Conservation (phyloP, 2,888 invertebrate genomes). For the Arctia plantaginis region DNA sequence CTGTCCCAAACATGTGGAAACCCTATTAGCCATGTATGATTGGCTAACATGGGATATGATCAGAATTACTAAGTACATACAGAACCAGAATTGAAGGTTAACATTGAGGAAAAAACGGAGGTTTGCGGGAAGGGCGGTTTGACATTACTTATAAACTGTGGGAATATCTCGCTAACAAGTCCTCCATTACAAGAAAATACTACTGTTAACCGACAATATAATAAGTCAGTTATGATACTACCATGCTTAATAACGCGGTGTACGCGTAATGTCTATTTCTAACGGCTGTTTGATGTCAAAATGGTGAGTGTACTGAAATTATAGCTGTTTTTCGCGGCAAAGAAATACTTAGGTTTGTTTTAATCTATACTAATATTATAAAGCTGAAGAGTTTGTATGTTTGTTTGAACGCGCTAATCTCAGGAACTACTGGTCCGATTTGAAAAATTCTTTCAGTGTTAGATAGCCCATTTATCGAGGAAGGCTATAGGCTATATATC, state of each 20-base stretch:
- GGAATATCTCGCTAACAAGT: conserved; percentile 6
- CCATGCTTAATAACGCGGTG: conserved; percentile 33
- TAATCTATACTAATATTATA: too few relatives aligned
- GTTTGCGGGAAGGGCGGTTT: not conserved
- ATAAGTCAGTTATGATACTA: conserved; percentile 42
- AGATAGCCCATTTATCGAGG: too few relatives aligned
- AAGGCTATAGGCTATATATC: too few relatives aligned
- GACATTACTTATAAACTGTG: conserved; percentile 7
- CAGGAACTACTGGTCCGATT: too few relatives aligned
- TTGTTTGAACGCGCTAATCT: too few relatives aligned
- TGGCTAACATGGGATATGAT: too few relatives aligned
- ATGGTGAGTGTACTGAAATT: conserved; percentile 2
- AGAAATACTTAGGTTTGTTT: not conserved
- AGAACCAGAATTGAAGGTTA: too few relatives aligned
- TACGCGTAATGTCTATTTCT: conserved; percentile 39
- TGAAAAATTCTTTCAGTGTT: too few relatives aligned
- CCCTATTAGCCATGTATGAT: too few relatives aligned
- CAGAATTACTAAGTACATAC: too few relatives aligned
- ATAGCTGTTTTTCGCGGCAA: conserved; percentile 24
- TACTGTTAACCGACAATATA: conserved; percentile 44
- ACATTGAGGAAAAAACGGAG: not conserved
- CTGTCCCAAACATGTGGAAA: too few relatives aligned
- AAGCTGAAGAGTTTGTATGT: too few relatives aligned
- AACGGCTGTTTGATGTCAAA: conserved; percentile 28
- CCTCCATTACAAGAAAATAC: conserved; percentile 4